Percentiles rank a stretch among this genome's conserved stretches.
phyloP scores from a whole-genome alignment of 2,797 vertebrate genomes.

The Enteromius viviparus region DNA sequence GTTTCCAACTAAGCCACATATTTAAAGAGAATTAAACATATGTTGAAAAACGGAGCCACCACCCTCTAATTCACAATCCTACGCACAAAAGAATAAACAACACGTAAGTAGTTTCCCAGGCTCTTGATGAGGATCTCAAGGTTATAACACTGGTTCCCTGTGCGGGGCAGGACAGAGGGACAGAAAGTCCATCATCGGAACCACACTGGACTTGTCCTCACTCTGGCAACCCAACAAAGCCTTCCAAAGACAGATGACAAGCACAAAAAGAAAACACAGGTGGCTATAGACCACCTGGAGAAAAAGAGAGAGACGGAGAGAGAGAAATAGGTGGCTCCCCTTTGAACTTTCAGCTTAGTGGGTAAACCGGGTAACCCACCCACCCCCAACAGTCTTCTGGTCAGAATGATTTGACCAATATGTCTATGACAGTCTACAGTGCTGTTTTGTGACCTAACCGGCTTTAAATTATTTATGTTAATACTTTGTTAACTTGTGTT shows the following conservation, averaged over 20 bases:
- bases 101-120: constrained; percentile 35
- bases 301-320: constrained; percentile 62
- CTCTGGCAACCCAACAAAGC: constrained; percentile 76
- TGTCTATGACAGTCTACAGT: not conserved
- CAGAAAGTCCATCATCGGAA: constrained; percentile 75
- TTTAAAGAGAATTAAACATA: constrained; percentile 31
- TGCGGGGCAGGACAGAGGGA: constrained; percentile 65
- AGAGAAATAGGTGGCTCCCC: constrained; percentile 52
- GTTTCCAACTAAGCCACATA: not conserved
- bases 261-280: constrained; percentile 80
- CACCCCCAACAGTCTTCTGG: not conserved
- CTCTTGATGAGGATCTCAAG: constrained; percentile 31
- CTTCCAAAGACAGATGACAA: constrained; percentile 78
- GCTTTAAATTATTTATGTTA: not conserved
- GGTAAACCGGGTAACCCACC: constrained; percentile 2
- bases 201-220: constrained; percentile 71
- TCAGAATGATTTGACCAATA: constrained; percentile 32
- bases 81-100: constrained; percentile 29
- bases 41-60: constrained; percentile 12
- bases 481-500: not conserved
- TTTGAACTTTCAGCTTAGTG: constrained; percentile 46
- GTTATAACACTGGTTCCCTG: constrained; percentile 43
- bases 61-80: constrained; percentile 18
- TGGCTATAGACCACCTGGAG: constrained; percentile 78
- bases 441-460: not conserved